Evolutionary conservation across 2,888 invertebrate species (phyloP).

Genomic region (Nephrocerus scutellatus): DNA sequence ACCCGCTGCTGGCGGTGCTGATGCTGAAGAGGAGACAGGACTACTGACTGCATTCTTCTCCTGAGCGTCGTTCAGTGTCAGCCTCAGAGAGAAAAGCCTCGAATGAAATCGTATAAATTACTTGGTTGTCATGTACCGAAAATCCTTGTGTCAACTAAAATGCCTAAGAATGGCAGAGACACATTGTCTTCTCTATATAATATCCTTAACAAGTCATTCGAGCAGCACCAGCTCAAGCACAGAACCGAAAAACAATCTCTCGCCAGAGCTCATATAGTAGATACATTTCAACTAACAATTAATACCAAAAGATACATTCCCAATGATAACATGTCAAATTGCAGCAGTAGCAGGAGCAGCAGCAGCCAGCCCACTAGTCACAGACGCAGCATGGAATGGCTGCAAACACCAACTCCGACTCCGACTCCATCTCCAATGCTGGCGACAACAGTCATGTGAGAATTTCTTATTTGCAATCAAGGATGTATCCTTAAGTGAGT

Average conservation of each 20-base stretch:
- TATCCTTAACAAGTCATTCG: slow-evolving; percentile 24
- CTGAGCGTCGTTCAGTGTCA: too few relatives aligned
- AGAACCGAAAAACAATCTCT: too few relatives aligned
- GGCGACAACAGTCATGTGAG: slow-evolving; percentile 24
- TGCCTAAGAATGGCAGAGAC: slow-evolving; percentile 25
- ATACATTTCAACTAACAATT: slow-evolving; percentile 24
- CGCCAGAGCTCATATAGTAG: too few relatives aligned
- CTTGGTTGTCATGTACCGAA: slow-evolving; percentile 24
- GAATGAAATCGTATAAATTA: slow-evolving; percentile 26
- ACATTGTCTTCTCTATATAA: slow-evolving; percentile 25
- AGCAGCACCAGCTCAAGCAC: slow-evolving; percentile 7
- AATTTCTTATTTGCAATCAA: slow-evolving; percentile 25
- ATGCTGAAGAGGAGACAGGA: slow-evolving; percentile 16
- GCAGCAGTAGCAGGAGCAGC: too few relatives aligned
- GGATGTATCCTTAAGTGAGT: slow-evolving; percentile 25
- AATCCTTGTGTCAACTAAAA: slow-evolving; percentile 25
- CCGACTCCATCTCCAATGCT: slow-evolving; percentile 15
- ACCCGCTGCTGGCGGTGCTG: slow-evolving; percentile 9
- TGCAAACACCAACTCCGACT: too few relatives aligned
- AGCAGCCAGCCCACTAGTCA: too few relatives aligned
- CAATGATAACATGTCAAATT: slow-evolving; percentile 24
- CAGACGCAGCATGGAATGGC: too few relatives aligned
- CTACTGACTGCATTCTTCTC: too few relatives aligned
- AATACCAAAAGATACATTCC: slow-evolving; percentile 25
- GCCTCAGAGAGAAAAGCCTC: too few relatives aligned